Conservation (phyloP, 2,113 vertebrate genomes). For the Cervus canadensis region DNA sequence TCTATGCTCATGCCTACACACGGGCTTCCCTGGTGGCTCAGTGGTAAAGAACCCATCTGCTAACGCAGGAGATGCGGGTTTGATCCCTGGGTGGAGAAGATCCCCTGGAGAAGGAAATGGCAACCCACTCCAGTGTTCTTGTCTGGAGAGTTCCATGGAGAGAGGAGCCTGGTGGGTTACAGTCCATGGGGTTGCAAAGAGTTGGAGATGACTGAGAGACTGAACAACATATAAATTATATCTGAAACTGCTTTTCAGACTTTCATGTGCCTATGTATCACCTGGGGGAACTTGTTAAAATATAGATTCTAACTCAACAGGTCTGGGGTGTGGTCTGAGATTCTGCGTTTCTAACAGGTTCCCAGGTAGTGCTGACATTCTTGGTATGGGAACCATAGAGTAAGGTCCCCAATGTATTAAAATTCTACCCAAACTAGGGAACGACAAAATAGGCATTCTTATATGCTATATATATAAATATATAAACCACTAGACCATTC, state of each 20-base stretch:
- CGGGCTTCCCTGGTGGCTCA: not conserved
- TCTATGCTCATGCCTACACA: not conserved
- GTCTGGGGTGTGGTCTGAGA: not conserved
- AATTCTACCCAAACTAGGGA: not conserved
- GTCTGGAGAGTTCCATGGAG: not conserved
- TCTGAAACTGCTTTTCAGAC: not conserved
- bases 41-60: not conserved
- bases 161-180: not conserved
- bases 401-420: not conserved
- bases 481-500: not conserved
- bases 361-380: not conserved
- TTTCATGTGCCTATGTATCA: not conserved
- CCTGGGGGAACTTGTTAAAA: not conserved
- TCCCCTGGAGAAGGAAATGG: not conserved
- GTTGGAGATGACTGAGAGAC: not conserved
- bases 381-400: not conserved
- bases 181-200: not conserved
- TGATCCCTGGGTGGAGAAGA: not conserved
- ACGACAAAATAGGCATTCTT: not conserved
- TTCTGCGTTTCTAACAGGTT: not conserved
- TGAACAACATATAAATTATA: not conserved
- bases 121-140: not conserved
- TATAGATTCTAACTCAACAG: not conserved
- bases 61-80: fast-evolving
- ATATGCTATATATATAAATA: not conserved